Conservation (phyloP, 1,140 invertebrate species). For the Calliphora vicina region DNA sequence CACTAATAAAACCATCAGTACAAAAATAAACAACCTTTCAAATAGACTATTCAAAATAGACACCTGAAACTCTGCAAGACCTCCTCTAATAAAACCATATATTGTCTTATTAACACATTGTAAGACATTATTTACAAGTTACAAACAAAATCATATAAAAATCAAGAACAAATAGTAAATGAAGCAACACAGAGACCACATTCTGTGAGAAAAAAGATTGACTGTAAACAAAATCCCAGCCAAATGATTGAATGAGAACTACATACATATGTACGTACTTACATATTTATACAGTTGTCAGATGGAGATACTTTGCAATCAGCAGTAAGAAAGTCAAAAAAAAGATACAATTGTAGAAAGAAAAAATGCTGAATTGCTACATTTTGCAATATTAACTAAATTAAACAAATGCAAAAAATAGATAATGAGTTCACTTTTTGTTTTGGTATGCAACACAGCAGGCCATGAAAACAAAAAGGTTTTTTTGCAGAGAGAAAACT, state of each 20-base stretch:
- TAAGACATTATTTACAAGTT: not conserved
- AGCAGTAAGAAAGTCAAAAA: too few relatives aligned
- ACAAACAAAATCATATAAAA: not conserved
- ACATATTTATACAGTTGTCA: not conserved
- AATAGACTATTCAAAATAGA: not conserved
- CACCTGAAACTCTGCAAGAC: not conserved
- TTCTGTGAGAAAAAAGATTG: slow-evolving; percentile 2
- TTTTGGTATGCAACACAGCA: not conserved
- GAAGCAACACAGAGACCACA: not conserved
- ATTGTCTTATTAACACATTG: slow-evolving; percentile 29
- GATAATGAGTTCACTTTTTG: slow-evolving; percentile 20
- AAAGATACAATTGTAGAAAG: not conserved
- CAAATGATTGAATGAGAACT: not conserved
- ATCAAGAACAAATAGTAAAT: not conserved
- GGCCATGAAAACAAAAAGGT: not conserved
- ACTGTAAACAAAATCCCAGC: not conserved
- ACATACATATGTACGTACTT: not conserved
- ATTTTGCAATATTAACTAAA: slow-evolving; percentile 28
- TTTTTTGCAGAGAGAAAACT: not conserved
- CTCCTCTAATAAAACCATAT: slow-evolving; percentile 16
- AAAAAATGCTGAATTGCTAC: not conserved
- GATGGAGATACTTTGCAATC: too few relatives aligned
- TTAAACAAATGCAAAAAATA: slow-evolving; percentile 21
- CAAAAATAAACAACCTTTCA: too few relatives aligned
- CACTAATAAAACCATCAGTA: too few relatives aligned